Percentiles rank a stretch among this genome's conserved stretches.
Conservation (phyloP, 2,113 vertebrate species). For the Macquaria australasica region DNA sequence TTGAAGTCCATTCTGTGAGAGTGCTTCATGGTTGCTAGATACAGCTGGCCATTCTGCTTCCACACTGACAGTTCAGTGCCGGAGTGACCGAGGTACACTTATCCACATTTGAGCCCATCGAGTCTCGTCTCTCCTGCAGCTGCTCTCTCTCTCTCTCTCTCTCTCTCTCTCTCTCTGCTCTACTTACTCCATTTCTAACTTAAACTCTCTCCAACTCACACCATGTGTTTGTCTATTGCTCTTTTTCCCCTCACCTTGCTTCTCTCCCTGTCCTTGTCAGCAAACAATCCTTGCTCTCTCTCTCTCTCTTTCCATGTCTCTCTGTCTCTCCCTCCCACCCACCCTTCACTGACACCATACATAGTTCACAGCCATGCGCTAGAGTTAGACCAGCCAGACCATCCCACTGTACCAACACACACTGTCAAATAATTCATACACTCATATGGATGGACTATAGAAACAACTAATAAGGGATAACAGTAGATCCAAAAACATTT, state of each 20-base stretch:
- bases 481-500: no score
- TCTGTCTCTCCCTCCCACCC: slow-evolving; percentile 35
- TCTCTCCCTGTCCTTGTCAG: slow-evolving; percentile 29
- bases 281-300: slow-evolving; percentile 24
- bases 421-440: not conserved
- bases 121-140: slow-evolving; percentile 59
- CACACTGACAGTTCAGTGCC: slow-evolving; percentile 68
- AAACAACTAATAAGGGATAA: not conserved
- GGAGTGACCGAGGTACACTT: slow-evolving; percentile 74
- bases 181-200: slow-evolving; percentile 32
- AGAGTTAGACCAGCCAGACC: slow-evolving; percentile 50
- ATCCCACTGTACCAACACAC: slow-evolving; percentile 24
- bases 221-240: slow-evolving; percentile 17
- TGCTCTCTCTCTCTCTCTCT: slow-evolving; percentile 40
- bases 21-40: slow-evolving; percentile 80
- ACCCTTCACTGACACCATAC: slow-evolving; percentile 52
- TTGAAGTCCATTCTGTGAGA: slow-evolving; percentile 78
- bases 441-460: slow-evolving; percentile 4
- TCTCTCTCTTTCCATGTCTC: not conserved
- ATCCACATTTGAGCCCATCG: slow-evolving; percentile 79
- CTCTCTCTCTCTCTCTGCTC: slow-evolving; percentile 21
- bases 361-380: slow-evolving; percentile 69
- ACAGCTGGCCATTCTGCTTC: slow-evolving; percentile 79
- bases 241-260: slow-evolving; percentile 47
- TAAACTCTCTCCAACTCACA: slow-evolving; percentile 21